phyloP scores from a whole-genome alignment of 2,113 vertebrate genomes.

The Periophthalmus modestus region DNA sequence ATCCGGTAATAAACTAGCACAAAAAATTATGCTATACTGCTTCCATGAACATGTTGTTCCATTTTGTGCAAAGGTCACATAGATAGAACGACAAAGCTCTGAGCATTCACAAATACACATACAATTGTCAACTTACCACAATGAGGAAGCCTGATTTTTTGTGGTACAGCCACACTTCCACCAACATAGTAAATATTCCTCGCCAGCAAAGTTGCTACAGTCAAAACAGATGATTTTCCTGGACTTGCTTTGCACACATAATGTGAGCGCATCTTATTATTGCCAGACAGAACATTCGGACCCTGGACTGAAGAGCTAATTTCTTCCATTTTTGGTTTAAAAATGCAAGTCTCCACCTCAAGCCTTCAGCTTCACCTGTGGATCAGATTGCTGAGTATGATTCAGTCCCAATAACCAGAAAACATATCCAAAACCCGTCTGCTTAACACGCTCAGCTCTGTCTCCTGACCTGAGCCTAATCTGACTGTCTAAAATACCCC shows the following conservation, averaged over 20 bases:
- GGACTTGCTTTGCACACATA: conserved; percentile 29
- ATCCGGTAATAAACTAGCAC: conserved; percentile 45
- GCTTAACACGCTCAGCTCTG: conserved; percentile 29
- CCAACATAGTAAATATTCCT: conserved; percentile 74
- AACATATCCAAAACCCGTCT: conserved; percentile 25
- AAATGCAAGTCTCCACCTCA: conserved; percentile 6
- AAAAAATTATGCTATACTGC: conserved; percentile 45
- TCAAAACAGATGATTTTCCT: conserved; percentile 45
- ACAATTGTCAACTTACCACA: conserved; percentile 75
- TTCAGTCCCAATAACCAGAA: conserved; percentile 11
- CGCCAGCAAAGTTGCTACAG: conserved; percentile 75
- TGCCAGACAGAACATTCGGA: conserved; percentile 21
- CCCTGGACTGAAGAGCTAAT: conserved; percentile 40
- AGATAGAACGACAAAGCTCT: neutral
- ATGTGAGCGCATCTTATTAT: conserved; percentile 37
- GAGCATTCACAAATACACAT: neutral
- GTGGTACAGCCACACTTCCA: conserved; percentile 76
- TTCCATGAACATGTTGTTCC: neutral
- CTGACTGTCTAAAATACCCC: conserved; percentile 39
- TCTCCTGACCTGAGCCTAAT: conserved; percentile 47
- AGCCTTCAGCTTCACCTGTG: conserved; percentile 37
- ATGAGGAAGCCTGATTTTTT: conserved; percentile 75
- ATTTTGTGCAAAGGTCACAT: neutral
- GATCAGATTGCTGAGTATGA: conserved; percentile 20
- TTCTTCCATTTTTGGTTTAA: conserved; percentile 46